Conservation (phyloP, 2,797 vertebrate species). For the Fistularia commersonii region DNA sequence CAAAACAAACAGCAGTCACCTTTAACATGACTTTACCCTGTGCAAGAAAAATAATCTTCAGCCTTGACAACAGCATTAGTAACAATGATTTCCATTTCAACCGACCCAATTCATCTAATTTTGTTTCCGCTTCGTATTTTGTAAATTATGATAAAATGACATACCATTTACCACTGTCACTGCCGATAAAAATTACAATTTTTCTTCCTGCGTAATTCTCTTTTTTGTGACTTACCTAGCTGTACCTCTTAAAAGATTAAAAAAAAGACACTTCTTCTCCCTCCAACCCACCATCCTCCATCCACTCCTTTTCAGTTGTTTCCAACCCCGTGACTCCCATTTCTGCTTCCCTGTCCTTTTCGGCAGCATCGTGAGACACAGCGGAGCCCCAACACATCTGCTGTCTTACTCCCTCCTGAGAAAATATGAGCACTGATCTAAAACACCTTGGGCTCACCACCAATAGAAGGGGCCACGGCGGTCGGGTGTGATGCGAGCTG, state of each 20-base stretch:
- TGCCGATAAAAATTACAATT: constrained; percentile 72
- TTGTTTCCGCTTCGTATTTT: constrained; percentile 81
- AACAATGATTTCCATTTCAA: constrained; percentile 82
- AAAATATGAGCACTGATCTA: constrained; percentile 71
- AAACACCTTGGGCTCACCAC: constrained; percentile 58
- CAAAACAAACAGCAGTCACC: constrained; percentile 72
- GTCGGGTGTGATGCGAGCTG: too few relatives aligned
- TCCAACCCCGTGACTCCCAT: constrained; percentile 53
- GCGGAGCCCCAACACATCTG: constrained; percentile 64
- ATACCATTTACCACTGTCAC: constrained; percentile 80
- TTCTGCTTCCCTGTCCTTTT: constrained; percentile 58
- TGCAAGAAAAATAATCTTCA: constrained; percentile 71
- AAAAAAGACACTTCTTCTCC: constrained; percentile 31
- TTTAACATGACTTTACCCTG: constrained; percentile 69
- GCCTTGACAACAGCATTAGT: constrained; percentile 78
- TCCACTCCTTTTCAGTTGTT: constrained; percentile 31
- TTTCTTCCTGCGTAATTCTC: constrained; percentile 73
- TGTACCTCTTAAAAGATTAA: constrained; percentile 38
- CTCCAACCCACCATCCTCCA: constrained; percentile 28
- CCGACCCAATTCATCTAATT: constrained; percentile 82
- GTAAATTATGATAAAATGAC: constrained; percentile 82
- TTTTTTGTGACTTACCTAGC: constrained; percentile 47
- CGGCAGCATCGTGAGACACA: constrained; percentile 50
- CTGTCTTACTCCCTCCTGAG: constrained; percentile 63
- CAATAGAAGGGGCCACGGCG: too few relatives aligned